These are phyloP conservation scores for Eristalis tenax DNA, from an alignment of 2,888 invertebrate genomes.

Conservation along the genomic window DNA sequence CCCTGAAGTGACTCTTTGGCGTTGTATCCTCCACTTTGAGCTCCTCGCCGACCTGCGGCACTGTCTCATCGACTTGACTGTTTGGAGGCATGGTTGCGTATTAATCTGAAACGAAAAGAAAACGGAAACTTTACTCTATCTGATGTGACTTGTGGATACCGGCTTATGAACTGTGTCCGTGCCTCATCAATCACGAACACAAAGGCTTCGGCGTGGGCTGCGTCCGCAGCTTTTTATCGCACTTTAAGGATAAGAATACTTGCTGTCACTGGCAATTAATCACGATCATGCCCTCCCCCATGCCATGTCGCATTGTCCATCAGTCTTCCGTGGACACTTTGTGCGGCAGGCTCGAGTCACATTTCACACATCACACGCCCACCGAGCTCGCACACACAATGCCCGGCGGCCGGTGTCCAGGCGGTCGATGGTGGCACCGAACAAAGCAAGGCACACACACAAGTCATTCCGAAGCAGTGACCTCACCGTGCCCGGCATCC, in stretches of 20 bases:
- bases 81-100: slow-evolving; percentile 79
- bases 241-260: slow-evolving; percentile 11
- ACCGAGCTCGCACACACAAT: background rate
- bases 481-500: slow-evolving; percentile 29
- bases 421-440: background rate
- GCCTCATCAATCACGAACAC: slow-evolving; percentile 9
- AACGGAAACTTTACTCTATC: background rate
- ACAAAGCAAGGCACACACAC: background rate
- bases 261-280: slow-evolving; percentile 37
- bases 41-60: slow-evolving; percentile 76
- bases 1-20: slow-evolving; percentile 76
- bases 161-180: background rate
- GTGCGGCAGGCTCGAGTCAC: background rate
- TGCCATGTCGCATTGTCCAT: slow-evolving; percentile 5
- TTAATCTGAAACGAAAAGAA: slow-evolving; percentile 57
- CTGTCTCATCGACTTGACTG: slow-evolving; percentile 77
- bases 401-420: slow-evolving; percentile 5
- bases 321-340: slow-evolving; percentile 14
- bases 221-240: background rate
- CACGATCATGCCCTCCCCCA: slow-evolving; percentile 6
- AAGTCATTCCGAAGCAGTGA: slow-evolving; percentile 25
- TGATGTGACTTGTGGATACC: background rate
- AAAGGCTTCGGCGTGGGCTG: background rate
- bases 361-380: background rate
- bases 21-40: slow-evolving; percentile 77